Percentiles rank a stretch among this genome's conserved stretches.
phyloP scores from a whole-genome alignment of 1,140 invertebrate genomes.

The Pentalonia nigronervosa region DNA sequence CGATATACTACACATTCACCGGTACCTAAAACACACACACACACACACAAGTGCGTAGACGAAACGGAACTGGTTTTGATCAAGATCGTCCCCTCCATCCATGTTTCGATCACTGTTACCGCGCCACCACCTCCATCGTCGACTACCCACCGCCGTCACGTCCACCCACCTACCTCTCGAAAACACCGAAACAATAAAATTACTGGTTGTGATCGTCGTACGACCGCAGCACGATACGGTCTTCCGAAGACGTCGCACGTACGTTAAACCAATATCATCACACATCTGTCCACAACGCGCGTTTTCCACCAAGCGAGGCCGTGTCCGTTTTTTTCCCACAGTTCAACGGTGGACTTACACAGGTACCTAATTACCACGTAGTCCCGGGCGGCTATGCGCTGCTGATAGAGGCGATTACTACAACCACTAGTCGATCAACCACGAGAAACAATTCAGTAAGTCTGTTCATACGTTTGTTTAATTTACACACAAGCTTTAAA shows the following conservation, averaged over 20 bases:
- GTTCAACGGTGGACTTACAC: background rate
- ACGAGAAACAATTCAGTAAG: background rate
- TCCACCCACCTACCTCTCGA: background rate
- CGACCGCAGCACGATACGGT: background rate
- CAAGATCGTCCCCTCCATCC: background rate
- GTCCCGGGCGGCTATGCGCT: background rate
- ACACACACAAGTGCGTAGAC: background rate
- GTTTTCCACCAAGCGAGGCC: background rate
- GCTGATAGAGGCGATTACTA: background rate
- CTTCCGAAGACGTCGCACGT: background rate
- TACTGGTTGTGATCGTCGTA: background rate
- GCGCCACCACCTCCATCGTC: background rate
- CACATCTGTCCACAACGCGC: background rate
- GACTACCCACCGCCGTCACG: background rate
- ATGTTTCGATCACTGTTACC: background rate
- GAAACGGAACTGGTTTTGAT: conserved; percentile 13
- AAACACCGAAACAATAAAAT: background rate
- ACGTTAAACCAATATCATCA: background rate
- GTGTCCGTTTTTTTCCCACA: background rate
- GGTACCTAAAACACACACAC: background rate
- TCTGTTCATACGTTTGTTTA: background rate
- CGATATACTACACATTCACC: background rate
- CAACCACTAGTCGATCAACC: background rate
- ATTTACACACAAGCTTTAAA: background rate
- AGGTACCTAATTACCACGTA: background rate